Conservation (phyloP, 37 sponge, comb jelly and placozoan species). For the Agelas oroides region DNA sequence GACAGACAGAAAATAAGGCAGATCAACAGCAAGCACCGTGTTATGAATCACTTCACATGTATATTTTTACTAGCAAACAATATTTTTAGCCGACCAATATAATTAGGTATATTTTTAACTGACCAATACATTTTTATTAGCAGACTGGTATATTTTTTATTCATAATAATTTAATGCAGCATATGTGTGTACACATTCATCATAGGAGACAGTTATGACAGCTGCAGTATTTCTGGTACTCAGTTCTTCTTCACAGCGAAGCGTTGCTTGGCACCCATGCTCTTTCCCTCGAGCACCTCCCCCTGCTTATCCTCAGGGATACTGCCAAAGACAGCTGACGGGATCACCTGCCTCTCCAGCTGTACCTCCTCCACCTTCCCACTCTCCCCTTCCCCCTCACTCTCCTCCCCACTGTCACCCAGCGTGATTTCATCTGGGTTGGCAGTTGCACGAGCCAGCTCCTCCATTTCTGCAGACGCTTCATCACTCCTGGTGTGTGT, state of each 20-base stretch:
- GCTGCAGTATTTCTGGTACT: no score
- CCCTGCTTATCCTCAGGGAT: conserved; percentile 72
- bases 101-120: no score
- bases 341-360: conserved; percentile 69
- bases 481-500: conserved; percentile 64
- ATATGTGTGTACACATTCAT: no score
- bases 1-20: neutral
- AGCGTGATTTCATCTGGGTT: conserved; percentile 96
- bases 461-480: conserved; percentile 84
- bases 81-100: no score
- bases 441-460: conserved; percentile 53
- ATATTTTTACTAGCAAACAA: no score
- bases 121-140: no score
- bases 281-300: conserved; percentile 56
- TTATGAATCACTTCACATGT: no score
- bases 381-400: conserved; percentile 53
- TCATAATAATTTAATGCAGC: no score
- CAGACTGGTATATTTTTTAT: no score
- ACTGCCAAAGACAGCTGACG: conserved; percentile 81
- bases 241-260: conserved; percentile 36
- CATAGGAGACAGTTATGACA: no score
- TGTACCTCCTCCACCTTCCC: neutral
- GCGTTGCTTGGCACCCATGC: conserved; percentile 53
- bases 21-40: no score
- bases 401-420: conserved; percentile 86